Evolutionary conservation across 2,113 vertebrate genomes (phyloP), one percentile per base, ranked within the genome.

Genomic region (Oncorhynchus masou): DNA sequence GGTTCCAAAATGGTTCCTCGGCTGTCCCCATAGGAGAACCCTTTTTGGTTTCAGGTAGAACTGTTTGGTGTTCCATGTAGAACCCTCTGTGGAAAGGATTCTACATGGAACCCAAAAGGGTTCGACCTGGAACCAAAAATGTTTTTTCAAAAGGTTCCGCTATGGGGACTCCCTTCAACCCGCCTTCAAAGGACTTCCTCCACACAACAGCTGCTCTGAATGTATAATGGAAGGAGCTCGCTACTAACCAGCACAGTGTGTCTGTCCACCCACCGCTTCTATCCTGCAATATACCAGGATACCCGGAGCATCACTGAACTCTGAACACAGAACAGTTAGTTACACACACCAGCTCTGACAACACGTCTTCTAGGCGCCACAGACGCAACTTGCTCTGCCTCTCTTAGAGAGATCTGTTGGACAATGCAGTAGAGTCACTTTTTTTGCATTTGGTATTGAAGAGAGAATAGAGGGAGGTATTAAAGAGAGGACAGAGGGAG

Each of bases 141-240:
- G 2, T 2, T 45, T 45, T 3, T 11, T 3, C 34, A 7, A 34
- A 34, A 34, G 34, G 34, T 34, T 34, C 34, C 5, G 34, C 39
- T 45, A 45, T 45, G 2, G 39, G 39, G 39, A 83, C 79, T 34
- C 29, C 76, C 73, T 51, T 27, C 29, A 76, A 85, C 83, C 74
- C 67, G 57, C 82, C 83, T 87, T 90, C 85, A 90, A 90, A 92
- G 83, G 74, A 88, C 84, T 90, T 91, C 89, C 85, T 90, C 79
- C 76, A 64, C 79, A 81, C 81, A 90, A 83, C 84, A 89, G 90
- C 87, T 91, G 90, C 86, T 88, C 84, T 76, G 86, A 45, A 45
- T 45, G 39, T 45, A 45, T 45, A 45, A 45, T 89, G 81, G 85
- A 84, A 86, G 80, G 67, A 39, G 78, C 75, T 82, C 51, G 57